Conservation (phyloP, 2,888 invertebrate genomes). For the Cosmorhoe ocellata region DNA sequence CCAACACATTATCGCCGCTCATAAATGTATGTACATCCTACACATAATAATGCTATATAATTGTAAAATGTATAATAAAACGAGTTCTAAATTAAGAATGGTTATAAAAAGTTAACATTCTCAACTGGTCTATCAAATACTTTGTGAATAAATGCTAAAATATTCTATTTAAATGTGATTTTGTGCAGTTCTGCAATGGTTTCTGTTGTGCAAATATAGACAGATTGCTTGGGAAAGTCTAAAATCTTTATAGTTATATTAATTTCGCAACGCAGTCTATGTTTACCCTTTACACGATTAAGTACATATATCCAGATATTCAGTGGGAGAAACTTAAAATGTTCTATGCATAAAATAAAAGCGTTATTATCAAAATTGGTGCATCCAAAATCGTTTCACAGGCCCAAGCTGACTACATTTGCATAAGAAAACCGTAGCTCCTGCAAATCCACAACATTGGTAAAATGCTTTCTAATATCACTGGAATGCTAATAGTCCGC, state of each 20-base stretch:
- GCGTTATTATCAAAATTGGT: too few relatives aligned
- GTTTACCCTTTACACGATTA: too few relatives aligned
- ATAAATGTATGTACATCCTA: background rate
- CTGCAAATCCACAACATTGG: slow-evolving; percentile 12
- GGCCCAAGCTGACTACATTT: slow-evolving; percentile 7
- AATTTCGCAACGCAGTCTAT: too few relatives aligned
- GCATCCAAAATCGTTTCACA: background rate
- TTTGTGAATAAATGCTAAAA: slow-evolving; percentile 19
- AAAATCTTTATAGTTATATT: too few relatives aligned
- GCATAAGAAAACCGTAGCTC: background rate
- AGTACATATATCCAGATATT: too few relatives aligned
- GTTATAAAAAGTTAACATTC: slow-evolving; percentile 11
- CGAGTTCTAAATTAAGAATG: slow-evolving; percentile 17
- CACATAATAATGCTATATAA: background rate
- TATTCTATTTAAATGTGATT: slow-evolving; percentile 11
- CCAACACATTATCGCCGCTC: background rate
- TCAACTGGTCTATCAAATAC: slow-evolving; percentile 19
- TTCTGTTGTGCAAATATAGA: slow-evolving; percentile 11
- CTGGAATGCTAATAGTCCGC: slow-evolving; percentile 33
- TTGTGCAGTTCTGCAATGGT: background rate
- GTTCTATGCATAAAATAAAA: too few relatives aligned
- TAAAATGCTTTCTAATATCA: slow-evolving; percentile 26
- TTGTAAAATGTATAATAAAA: slow-evolving; percentile 20
- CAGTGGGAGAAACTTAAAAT: too few relatives aligned
- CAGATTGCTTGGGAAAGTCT: background rate